Conservation (phyloP, 2,113 vertebrate genomes). For the Cercocebus atys region DNA sequence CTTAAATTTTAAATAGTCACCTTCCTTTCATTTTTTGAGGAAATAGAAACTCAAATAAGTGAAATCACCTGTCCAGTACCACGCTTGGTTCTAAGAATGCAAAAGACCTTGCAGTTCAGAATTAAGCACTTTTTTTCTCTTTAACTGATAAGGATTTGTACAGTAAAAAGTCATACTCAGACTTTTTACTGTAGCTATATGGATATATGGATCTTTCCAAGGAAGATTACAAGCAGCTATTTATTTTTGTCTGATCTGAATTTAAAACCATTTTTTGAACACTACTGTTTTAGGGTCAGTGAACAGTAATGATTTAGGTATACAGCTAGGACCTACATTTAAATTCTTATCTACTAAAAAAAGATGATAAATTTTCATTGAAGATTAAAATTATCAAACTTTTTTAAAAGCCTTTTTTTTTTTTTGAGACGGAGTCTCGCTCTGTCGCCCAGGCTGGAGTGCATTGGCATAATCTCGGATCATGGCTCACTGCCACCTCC, state of each 20-base stretch:
- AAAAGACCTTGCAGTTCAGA: neutral
- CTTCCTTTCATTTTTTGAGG: neutral
- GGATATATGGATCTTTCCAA: neutral
- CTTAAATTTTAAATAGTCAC: neutral
- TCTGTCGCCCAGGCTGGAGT: too few relatives aligned
- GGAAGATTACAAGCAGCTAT: neutral
- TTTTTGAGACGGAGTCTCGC: too few relatives aligned
- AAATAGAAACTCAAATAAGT: neutral
- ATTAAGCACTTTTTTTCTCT: neutral
- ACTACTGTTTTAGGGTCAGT: neutral
- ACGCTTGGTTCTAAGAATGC: neutral
- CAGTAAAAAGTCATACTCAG: neutral
- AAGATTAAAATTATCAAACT: neutral
- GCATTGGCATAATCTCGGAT: too few relatives aligned
- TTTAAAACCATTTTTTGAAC: constrained; percentile 4
- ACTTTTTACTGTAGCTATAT: neutral
- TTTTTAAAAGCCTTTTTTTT: neutral
- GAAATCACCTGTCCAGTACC: neutral
- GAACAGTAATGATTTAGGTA: neutral
- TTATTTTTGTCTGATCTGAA: neutral
- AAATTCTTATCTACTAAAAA: neutral
- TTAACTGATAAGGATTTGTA: neutral
- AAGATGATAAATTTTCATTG: neutral
- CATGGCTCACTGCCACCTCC: too few relatives aligned
- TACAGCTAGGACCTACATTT: neutral